These are phyloP conservation scores for Habropoda laboriosa DNA, from an alignment of 1,140 invertebrate genomes.

Conservation along the genomic window DNA sequence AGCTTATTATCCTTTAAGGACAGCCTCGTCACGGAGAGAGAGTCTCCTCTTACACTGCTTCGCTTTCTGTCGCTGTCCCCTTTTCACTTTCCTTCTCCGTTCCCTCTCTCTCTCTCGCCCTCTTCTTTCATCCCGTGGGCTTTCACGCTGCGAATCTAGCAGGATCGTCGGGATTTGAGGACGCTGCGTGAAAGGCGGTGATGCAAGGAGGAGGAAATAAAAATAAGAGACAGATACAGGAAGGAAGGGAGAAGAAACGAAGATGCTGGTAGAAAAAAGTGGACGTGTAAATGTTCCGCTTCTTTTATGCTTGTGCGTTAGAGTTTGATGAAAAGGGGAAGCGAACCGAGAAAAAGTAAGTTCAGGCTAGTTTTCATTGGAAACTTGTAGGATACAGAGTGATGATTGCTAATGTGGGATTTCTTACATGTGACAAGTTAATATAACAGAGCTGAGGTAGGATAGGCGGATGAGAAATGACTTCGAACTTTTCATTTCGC, in stretches of 20 bases:
- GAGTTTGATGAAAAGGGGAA: not conserved
- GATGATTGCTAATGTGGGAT: no score
- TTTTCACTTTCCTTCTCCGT: not conserved
- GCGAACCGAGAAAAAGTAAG: not conserved
- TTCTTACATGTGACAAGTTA: no score
- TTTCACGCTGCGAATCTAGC: conserved; percentile 30
- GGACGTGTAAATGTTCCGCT: not conserved
- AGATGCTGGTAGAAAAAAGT: conserved; percentile 21
- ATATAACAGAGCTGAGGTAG: no score
- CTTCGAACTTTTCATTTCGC: no score
- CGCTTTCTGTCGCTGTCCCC: not conserved
- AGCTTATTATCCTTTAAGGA: conserved; percentile 64
- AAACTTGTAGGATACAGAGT: no score
- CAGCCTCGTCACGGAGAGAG: conserved; percentile 25
- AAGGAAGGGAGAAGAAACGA: not conserved
- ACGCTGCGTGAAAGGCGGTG: not conserved
- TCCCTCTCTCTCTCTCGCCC: not conserved
- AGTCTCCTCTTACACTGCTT: conserved; percentile 7
- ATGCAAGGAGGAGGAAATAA: not conserved
- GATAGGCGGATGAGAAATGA: no score
- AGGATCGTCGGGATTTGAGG: conserved; percentile 44
- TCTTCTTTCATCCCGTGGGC: not conserved
- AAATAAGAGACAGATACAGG: not conserved
- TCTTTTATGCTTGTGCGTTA: not conserved
- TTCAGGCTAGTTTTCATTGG: no score